Evolutionary conservation across 2,888 invertebrate species (phyloP).

Genomic region (Epistrophe eligans): DNA sequence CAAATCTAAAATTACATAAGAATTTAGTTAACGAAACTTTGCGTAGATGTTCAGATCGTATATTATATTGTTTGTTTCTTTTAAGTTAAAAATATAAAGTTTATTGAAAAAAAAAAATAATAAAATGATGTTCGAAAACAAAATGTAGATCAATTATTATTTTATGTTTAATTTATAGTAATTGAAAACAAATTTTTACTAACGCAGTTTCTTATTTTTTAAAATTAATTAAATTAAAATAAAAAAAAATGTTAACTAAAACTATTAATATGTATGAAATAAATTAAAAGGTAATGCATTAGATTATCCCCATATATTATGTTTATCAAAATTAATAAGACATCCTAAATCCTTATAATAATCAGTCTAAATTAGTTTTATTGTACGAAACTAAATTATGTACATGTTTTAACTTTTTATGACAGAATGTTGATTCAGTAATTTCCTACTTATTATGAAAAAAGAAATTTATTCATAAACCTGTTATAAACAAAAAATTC

Average conservation of each 20-base stretch:
- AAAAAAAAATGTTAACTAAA: slow-evolving; percentile 19
- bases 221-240: not conserved
- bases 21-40: slow-evolving; percentile 52
- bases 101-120: slow-evolving; percentile 16
- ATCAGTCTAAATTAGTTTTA: not conserved
- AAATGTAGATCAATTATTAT: slow-evolving; percentile 16
- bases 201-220: not conserved
- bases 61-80: slow-evolving; percentile 40
- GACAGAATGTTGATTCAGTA: not conserved
- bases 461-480: not conserved
- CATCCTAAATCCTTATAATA: not conserved
- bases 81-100: slow-evolving; percentile 27
- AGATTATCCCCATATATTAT: slow-evolving; percentile 13
- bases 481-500: not conserved
- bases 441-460: slow-evolving; percentile 2
- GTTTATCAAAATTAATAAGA: slow-evolving; percentile 26
- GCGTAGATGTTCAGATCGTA: slow-evolving; percentile 45
- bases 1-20: slow-evolving; percentile 36
- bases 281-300: slow-evolving; percentile 8
- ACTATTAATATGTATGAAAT: slow-evolving; percentile 35
- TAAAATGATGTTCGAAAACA: slow-evolving; percentile 5
- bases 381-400: not conserved
- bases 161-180: slow-evolving; percentile 19
- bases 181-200: not conserved
- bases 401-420: slow-evolving; percentile 1